Evolutionary conservation across 2,113 vertebrate genomes (phyloP), one percentile per base, ranked within the genome.

Genomic region (Oreochromis niloticus): DNA sequence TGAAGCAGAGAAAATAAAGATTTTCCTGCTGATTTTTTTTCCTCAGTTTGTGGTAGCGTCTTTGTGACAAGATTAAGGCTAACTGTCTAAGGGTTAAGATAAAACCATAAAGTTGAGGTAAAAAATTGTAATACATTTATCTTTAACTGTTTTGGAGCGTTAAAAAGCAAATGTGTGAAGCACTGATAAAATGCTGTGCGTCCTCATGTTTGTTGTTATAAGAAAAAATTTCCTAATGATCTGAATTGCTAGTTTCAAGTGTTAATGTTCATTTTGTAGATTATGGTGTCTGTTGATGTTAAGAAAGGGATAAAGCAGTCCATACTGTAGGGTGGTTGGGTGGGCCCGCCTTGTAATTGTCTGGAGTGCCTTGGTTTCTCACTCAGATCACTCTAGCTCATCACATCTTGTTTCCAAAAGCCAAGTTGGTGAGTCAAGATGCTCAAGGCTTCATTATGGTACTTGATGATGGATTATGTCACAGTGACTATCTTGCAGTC

Each of bases 1-100:
- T 73, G 39, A 80, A 81, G 36, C 63, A 84, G 57, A 86, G 84
- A 68, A 85, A 92, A 90, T 93, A 89, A 93, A 92, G 22, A 30
- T 50, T 87, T 85, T 88, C 78, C 63, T 90, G 85, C 86, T 86
- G 56, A 55, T 14, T 30, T 24, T 27, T n/a, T 17, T 68, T 68
- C 39, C 80, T 80, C 63, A 78, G 34, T 90, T 12, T 22, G 4
- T 85, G 19, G 14, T 75, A 85, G 52, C 81, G 22, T 91, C 32
- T 32, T 61, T 54, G 43, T 11, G 34, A 66, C 9, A 73, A 52
- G 9, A 2, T 50, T 75, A 50, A 48, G 43, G 9, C 46, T 56
- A 24, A 24, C 22, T 75, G 43, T 30, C 24, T 48, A 30, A 50
- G 16, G 19, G 14, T 75, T 75, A 32, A 11, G 24, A 50, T 50